phyloP scores from a whole-genome alignment of 1,140 invertebrate genomes.

The Bombus confusus region DNA sequence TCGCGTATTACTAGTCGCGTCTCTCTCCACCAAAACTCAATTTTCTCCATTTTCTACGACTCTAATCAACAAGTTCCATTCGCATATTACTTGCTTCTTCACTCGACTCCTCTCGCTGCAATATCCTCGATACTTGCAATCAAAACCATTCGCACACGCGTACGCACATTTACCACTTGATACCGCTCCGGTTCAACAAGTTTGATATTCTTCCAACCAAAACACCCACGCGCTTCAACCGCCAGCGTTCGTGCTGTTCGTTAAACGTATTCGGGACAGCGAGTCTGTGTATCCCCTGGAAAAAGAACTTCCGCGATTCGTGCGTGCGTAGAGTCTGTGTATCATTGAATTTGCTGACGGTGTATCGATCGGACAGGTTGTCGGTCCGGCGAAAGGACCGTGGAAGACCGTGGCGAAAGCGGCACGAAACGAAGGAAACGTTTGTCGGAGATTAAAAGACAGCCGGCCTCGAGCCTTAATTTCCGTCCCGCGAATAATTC shows the following conservation, averaged over 20 bases:
- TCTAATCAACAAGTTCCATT: too few species aligned
- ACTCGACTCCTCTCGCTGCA: too few species aligned
- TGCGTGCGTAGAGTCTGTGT: constrained; percentile 27
- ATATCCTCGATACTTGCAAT: not conserved
- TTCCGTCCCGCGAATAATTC: constrained; percentile 63
- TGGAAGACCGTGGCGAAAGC: too few species aligned
- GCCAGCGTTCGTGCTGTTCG: too few species aligned
- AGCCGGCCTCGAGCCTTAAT: constrained; percentile 45
- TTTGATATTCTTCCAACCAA: not conserved
- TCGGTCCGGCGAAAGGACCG: not conserved
- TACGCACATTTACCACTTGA: not conserved
- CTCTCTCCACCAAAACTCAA: too few species aligned
- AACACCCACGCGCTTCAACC: not conserved
- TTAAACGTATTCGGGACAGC: too few species aligned
- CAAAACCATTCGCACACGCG: not conserved
- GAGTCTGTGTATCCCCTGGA: not conserved
- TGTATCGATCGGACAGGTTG: constrained; percentile 14
- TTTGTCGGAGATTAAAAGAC: constrained; percentile 54
- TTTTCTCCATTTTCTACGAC: too few species aligned
- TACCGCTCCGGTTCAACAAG: not conserved
- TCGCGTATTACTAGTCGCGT: too few species aligned
- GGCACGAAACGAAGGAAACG: constrained; percentile 28
- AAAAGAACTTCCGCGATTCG: constrained; percentile 17
- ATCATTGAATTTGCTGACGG: constrained; percentile 35
- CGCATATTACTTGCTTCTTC: too few species aligned